Conservation (phyloP, 2,797 vertebrate genomes). For the Chelon labrosus region DNA sequence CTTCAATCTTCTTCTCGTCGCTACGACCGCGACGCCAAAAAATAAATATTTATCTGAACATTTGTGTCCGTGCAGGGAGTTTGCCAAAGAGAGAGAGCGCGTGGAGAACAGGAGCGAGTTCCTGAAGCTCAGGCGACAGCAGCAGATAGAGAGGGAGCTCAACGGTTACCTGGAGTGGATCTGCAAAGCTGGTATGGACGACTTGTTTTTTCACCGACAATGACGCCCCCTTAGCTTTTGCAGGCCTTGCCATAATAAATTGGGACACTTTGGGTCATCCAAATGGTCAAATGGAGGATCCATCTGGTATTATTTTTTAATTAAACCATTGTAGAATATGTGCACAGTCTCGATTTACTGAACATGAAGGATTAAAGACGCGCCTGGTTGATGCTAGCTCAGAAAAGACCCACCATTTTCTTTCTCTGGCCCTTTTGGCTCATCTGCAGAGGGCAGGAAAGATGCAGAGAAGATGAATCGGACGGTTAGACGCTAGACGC, state of each 20-base stretch:
- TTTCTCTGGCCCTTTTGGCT: slow-evolving; percentile 10
- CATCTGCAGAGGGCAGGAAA: slow-evolving; percentile 16
- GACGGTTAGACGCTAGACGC: slow-evolving; percentile 35
- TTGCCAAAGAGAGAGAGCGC: slow-evolving; percentile 96
- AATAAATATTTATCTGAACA: not conserved
- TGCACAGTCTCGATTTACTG: not conserved
- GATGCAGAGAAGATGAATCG: slow-evolving; percentile 34
- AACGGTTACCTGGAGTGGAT: slow-evolving; percentile 98
- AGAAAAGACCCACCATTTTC: slow-evolving; percentile 4
- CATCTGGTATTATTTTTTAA: too few species aligned
- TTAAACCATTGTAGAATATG: too few species aligned
- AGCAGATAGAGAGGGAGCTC: slow-evolving; percentile 95
- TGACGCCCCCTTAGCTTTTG: too few species aligned
- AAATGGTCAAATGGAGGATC: too few species aligned
- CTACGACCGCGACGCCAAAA: too few species aligned
- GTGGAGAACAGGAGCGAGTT: slow-evolving; percentile 96
- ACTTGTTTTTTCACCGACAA: too few species aligned
- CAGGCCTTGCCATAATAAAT: too few species aligned
- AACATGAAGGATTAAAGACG: not conserved
- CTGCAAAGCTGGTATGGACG: slow-evolving; percentile 91
- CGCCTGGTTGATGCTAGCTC: slow-evolving; percentile 9
- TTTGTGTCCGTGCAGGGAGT: slow-evolving; percentile 84
- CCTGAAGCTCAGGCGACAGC: slow-evolving; percentile 93
- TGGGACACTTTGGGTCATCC: too few species aligned
- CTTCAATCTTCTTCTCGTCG: too few species aligned